These are phyloP conservation scores for Amazona vittata DNA, from an alignment of 2,113 vertebrate species.

Conservation along the genomic window DNA sequence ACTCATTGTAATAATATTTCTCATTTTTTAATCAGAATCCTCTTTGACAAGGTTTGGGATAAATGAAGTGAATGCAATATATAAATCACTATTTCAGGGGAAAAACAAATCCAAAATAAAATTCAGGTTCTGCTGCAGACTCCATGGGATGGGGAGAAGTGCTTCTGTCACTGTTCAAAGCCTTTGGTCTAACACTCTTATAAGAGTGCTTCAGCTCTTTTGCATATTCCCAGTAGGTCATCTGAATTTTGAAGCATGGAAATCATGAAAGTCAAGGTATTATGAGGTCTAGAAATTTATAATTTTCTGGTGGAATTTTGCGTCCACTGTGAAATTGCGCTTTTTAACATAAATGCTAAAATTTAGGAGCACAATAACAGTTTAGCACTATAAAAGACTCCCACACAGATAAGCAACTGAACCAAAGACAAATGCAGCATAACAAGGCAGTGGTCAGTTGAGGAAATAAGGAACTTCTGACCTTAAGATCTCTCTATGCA, in stretches of 20 bases:
- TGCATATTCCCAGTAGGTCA: background rate
- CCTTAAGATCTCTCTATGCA: background rate
- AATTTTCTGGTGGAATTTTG: background rate
- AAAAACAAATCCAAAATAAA: background rate
- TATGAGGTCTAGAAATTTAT: background rate
- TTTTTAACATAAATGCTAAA: background rate
- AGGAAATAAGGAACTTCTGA: background rate
- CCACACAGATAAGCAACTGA: background rate
- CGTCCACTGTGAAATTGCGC: background rate
- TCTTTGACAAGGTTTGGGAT: background rate
- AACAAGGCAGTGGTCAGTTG: background rate
- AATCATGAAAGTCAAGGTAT: background rate
- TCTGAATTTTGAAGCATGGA: background rate
- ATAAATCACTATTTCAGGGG: background rate
- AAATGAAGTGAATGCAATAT: background rate
- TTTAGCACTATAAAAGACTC: background rate
- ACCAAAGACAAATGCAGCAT: background rate
- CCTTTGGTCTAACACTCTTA: background rate
- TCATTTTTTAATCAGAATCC: background rate
- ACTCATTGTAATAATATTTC: background rate
- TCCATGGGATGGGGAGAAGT: background rate
- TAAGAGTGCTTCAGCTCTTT: background rate
- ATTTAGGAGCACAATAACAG: background rate
- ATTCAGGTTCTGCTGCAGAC: background rate
- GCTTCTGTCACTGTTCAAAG: background rate